Percentiles rank a stretch among this genome's conserved stretches.
Conservation (phyloP, 1,140 invertebrate species). For the Aricia agestis region DNA sequence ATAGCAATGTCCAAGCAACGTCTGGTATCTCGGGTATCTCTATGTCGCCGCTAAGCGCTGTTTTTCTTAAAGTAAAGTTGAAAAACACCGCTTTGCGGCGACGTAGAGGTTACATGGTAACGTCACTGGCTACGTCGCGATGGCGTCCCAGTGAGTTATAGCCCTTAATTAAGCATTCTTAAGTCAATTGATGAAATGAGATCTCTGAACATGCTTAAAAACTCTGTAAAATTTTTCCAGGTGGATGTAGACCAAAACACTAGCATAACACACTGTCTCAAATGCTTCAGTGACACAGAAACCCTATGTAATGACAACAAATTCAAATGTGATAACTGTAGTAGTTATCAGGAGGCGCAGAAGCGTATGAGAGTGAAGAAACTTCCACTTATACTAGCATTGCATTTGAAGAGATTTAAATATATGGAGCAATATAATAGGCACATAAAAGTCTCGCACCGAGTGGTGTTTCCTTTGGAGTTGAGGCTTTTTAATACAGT, state of each 20-base stretch:
- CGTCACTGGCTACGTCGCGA: too few relatives aligned
- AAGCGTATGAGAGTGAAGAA: conserved; percentile 99
- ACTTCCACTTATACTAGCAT: conserved; percentile 96
- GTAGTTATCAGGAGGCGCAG: conserved; percentile 98
- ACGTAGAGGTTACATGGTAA: too few relatives aligned
- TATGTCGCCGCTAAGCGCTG: too few relatives aligned
- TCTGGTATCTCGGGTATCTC: too few relatives aligned
- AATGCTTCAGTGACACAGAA: conserved; percentile 98
- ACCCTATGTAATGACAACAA: conserved; percentile 99
- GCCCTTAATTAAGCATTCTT: too few relatives aligned
- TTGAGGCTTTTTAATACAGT: conserved; percentile 98
- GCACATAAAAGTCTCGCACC: conserved; percentile 98
- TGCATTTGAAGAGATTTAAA: conserved; percentile 99
- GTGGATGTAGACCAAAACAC: conserved; percentile 99
- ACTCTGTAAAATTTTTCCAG: conserved; percentile 79
- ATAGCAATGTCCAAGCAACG: too few relatives aligned
- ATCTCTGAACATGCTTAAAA: not conserved
- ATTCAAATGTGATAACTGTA: conserved; percentile 99
- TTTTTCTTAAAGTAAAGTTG: too few relatives aligned
- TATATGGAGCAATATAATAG: conserved; percentile 99
- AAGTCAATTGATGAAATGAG: too few relatives aligned
- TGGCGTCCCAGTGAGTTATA: too few relatives aligned
- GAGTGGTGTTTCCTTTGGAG: conserved; percentile 99
- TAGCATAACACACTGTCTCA: conserved; percentile 98
- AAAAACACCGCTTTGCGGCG: too few relatives aligned